Evolutionary conservation across 2,113 vertebrate genomes (phyloP).

Genomic region (Periophthalmus modestus): DNA sequence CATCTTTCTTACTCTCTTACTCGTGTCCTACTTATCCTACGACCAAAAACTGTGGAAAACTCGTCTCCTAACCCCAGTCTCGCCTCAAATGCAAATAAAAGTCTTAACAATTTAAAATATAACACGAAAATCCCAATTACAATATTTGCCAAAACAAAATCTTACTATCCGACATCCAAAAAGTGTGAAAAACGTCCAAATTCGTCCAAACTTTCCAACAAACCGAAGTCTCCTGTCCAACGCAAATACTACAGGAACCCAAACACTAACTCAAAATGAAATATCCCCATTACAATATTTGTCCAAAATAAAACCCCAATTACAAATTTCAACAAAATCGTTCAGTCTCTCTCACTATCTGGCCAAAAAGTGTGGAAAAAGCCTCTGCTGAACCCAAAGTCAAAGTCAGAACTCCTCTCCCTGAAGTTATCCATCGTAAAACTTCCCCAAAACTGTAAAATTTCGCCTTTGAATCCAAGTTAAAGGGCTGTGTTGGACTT

Average conservation of each 20-base stretch:
- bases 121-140: too few relatives aligned
- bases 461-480: conserved; percentile 38
- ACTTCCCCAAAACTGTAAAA: conserved; percentile 33
- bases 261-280: too few relatives aligned
- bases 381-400: conserved; percentile 22
- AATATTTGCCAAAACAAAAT: too few relatives aligned
- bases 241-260: too few relatives aligned
- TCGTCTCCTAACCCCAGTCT: not conserved
- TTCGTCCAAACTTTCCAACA: too few relatives aligned
- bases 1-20: too few relatives aligned
- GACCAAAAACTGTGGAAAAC: not conserved
- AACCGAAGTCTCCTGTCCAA: too few relatives aligned
- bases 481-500: conserved; percentile 66
- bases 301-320: too few relatives aligned
- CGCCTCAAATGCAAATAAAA: conserved; percentile 12
- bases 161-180: too few relatives aligned
- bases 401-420: conserved; percentile 14
- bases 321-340: too few relatives aligned
- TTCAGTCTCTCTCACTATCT: conserved; percentile 38
- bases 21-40: not conserved
- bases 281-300: too few relatives aligned
- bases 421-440: conserved; percentile 30
- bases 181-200: too few relatives aligned
- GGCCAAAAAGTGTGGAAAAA: conserved; percentile 39
- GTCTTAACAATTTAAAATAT: not conserved